phyloP scores from a whole-genome alignment of 2,797 vertebrate species.

The Dendrocincla tyrannina region DNA sequence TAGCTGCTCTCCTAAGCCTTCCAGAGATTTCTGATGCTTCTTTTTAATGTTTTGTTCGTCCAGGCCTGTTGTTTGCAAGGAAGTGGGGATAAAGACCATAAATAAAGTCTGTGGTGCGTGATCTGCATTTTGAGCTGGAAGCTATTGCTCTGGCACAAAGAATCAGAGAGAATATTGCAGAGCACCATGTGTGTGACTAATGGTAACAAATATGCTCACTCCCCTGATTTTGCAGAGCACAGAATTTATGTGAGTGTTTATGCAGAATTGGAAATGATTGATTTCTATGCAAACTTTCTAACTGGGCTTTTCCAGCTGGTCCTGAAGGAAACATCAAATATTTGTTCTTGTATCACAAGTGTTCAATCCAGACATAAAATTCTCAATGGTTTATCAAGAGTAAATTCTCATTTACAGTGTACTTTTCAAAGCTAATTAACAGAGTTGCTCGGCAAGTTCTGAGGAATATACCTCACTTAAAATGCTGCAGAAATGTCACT shows the following conservation, averaged over 20 bases:
- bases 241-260: not conserved
- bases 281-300: not conserved
- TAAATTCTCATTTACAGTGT: not conserved
- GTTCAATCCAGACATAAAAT: not conserved
- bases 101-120: not conserved
- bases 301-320: not conserved
- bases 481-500: not conserved
- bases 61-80: not conserved
- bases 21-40: not conserved
- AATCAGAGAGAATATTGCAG: not conserved
- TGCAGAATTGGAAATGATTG: not conserved
- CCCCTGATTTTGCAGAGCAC: not conserved
- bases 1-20: not conserved
- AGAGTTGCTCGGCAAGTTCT: not conserved
- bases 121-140: slow-evolving; percentile 16
- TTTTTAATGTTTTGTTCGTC: not conserved
- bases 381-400: not conserved
- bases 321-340: not conserved
- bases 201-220: slow-evolving; percentile 27
- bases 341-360: not conserved
- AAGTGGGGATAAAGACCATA: not conserved
- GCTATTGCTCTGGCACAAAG: not conserved
- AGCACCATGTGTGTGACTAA: not conserved
- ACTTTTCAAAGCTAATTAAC: not conserved
- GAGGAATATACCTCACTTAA: not conserved